Base-by-base conservation (phyloP, 2,113 vertebrate species). In the Brachyistius frenatus region DNA sequence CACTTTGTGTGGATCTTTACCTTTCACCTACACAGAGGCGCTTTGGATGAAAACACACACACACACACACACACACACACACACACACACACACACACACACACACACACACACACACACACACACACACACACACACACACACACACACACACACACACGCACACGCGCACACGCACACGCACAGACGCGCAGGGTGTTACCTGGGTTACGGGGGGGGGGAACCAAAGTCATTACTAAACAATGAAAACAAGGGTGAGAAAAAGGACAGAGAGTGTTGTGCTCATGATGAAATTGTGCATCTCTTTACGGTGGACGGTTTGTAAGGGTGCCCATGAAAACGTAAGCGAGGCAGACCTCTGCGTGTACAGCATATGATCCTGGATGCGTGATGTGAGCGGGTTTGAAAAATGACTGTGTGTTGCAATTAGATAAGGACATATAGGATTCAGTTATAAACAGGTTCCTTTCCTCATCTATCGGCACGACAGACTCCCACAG, bases 251-350 rank as follows among this genome's bases (percentile, higher is more conserved):
- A 66, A 53, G 82, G 88, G 78, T 31, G 55, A 71, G 11, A 23
- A 31, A 68, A 14, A 15, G 65, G 77, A 2, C 6, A 14, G 2
- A 41, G 14, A 6, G 49, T 50, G 15, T 50, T n/a, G 49, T 50
- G 15, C 16, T 14, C 47, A 16, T 3, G 10, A 5, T 49, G 47
- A 49, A 49, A 49, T 44, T 41, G 39, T 41, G 39, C 39, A 9
- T 44, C 41, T 44, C 41, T 23, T 47, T 66, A 23, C 46, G 72
- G 31, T 36, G 16, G 83, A 86, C 67, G 64, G 61, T 56, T 30
- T 32, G 15, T 3, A 11, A 64, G 47, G 68, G 63, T 80, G 87
- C 85, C 91, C 86, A 75, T 86, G 58, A 30, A 46, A 85, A 89
- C 23, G 80, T 35, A 65, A 33, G 13, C 37, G 31, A 37, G 16